Conservation (phyloP, 1,140 invertebrate genomes). For the Sarcophaga bullata region DNA sequence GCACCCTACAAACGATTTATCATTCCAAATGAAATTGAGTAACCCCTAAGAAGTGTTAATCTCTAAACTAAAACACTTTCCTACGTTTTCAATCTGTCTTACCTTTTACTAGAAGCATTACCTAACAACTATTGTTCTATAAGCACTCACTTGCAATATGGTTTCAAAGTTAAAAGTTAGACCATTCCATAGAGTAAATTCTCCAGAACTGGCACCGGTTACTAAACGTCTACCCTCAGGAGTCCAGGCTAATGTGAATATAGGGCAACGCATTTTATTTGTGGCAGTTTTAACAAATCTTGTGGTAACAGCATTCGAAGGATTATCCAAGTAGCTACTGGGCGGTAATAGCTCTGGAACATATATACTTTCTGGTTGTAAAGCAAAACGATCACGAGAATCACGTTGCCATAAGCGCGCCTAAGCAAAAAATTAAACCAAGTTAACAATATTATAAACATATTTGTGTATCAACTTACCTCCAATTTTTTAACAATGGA, state of each 20-base stretch:
- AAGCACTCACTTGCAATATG: constrained; percentile 89
- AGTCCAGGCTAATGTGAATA: constrained; percentile 99
- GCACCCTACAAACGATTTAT: too few species aligned
- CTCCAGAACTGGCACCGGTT: constrained; percentile 98
- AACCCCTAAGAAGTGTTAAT: too few species aligned
- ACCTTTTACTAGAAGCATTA: too few species aligned
- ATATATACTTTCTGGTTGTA: constrained; percentile 93
- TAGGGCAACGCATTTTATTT: constrained; percentile 99
- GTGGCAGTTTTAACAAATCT: constrained; percentile 98
- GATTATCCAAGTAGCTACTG: constrained; percentile 89
- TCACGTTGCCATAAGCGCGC: constrained; percentile 94
- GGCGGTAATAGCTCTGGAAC: constrained; percentile 89
- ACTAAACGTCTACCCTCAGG: constrained; percentile 97
- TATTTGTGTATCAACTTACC: constrained; percentile 54
- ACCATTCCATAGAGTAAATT: constrained; percentile 99
- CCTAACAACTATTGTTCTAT: not conserved
- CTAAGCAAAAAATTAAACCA: constrained; percentile 66
- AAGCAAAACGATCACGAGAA: constrained; percentile 82
- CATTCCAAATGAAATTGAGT: too few species aligned
- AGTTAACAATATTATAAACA: not conserved
- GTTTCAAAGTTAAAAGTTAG: constrained; percentile 99
- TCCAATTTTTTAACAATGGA: constrained; percentile 92
- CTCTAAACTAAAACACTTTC: too few species aligned
- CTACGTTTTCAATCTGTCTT: too few species aligned
- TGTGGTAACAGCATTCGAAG: constrained; percentile 96